These are phyloP conservation scores for Sitodiplosis mosellana DNA, from an alignment of 1,140 invertebrate genomes.

Conservation along the genomic window DNA sequence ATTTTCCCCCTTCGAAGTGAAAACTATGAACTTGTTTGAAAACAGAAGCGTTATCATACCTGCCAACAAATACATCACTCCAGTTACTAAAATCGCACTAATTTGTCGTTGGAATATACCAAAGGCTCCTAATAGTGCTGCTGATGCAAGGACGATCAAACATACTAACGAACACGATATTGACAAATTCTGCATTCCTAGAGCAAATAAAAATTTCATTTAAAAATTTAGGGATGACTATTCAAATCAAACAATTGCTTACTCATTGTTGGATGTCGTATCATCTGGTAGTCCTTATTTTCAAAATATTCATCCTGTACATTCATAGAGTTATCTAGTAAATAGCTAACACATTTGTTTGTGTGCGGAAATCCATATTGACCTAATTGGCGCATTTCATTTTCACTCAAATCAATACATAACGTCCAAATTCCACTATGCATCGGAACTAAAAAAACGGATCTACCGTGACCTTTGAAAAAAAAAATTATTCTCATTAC, in stretches of 20 bases:
- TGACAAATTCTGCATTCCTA: conserved; percentile 84
- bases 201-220: not conserved
- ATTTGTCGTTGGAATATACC: conserved; percentile 73
- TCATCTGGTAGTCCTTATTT: not conserved
- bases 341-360: conserved; percentile 55
- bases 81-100: conserved; percentile 73
- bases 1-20: conserved; percentile 13
- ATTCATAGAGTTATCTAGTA: conserved; percentile 28
- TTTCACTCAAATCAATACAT: conserved; percentile 54
- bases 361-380: conserved; percentile 47
- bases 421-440: conserved; percentile 74
- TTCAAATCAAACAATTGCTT: no score
- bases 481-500: not conserved
- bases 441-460: conserved; percentile 61
- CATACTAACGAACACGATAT: conserved; percentile 81
- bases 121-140: conserved; percentile 65
- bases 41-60: conserved; percentile 33
- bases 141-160: conserved; percentile 64
- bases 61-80: conserved; percentile 78
- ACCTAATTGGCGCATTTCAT: conserved; percentile 43
- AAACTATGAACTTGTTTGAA: not conserved
- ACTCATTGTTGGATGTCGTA: not conserved
- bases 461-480: conserved; percentile 12
- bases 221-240: no score
- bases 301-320: not conserved